Evolutionary conservation across 2,797 vertebrate species (phyloP).

Genomic region (Lepilemur septentrionalis): DNA sequence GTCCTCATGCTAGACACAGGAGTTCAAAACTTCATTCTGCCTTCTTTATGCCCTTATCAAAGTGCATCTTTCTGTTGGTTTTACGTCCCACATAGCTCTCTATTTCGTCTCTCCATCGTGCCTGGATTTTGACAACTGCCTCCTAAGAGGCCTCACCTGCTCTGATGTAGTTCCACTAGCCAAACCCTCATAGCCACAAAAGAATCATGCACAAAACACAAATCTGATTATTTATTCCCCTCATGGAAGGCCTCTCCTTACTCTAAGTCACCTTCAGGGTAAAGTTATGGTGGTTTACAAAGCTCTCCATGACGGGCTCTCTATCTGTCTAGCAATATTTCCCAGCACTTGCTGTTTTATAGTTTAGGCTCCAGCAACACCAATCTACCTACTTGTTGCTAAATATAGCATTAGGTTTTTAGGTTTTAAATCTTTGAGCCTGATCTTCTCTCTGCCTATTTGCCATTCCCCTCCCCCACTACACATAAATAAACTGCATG

Average conservation of each 20-base stretch:
- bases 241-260: not conserved
- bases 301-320: not conserved
- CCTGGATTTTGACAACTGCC: not conserved
- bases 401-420: not conserved
- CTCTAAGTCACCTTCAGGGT: not conserved
- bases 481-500: not conserved
- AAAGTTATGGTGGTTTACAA: not conserved
- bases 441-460: not conserved
- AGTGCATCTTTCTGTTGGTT: not conserved
- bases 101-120: not conserved
- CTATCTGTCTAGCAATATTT: not conserved
- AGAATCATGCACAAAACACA: not conserved
- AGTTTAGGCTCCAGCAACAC: not conserved
- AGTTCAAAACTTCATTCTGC: not conserved
- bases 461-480: not conserved
- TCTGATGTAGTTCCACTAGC: not conserved
- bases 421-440: not conserved
- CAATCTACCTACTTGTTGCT: not conserved
- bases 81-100: not conserved
- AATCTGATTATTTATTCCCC: not conserved
- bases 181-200: not conserved
- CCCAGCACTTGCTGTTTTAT: not conserved
- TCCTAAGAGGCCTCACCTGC: not conserved
- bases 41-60: not conserved
- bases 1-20: not conserved